Percentiles rank a stretch among this genome's conserved stretches.
phyloP scores from a whole-genome alignment of 2,797 vertebrate genomes.

The Nannoperca obscura region DNA sequence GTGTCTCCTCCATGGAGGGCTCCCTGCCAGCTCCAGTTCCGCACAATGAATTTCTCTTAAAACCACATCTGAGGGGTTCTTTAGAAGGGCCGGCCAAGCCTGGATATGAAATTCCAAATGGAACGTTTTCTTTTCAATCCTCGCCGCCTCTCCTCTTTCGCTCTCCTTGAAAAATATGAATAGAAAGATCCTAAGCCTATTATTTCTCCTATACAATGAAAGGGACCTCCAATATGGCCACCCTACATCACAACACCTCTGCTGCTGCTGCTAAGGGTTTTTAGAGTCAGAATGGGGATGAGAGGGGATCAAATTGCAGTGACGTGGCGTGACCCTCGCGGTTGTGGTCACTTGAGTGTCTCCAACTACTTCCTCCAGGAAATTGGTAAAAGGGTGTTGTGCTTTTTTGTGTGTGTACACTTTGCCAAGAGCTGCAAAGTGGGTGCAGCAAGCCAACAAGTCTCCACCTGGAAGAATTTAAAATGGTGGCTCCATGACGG shows the following conservation, averaged over 20 bases:
- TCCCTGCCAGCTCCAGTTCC: slow-evolving; percentile 84
- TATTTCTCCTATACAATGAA: slow-evolving; percentile 84
- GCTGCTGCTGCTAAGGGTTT: slow-evolving; percentile 47
- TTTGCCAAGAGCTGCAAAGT: slow-evolving; percentile 38
- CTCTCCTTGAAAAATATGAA: slow-evolving; percentile 82
- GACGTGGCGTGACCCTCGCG: slow-evolving; percentile 46
- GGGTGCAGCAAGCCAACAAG: slow-evolving; percentile 39
- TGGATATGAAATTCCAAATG: slow-evolving; percentile 85
- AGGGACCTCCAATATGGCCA: slow-evolving; percentile 76
- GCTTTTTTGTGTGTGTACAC: slow-evolving; percentile 36
- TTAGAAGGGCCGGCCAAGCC: slow-evolving; percentile 81
- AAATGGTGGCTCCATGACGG: slow-evolving; percentile 22
- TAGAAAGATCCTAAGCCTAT: slow-evolving; percentile 85
- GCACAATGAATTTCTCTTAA: slow-evolving; percentile 87
- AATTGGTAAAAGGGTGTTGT: slow-evolving; percentile 50
- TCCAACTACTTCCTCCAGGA: slow-evolving; percentile 58
- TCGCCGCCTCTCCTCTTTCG: slow-evolving; percentile 71
- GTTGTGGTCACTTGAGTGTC: slow-evolving; percentile 68
- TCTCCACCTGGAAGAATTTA: slow-evolving; percentile 60
- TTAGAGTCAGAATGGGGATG: slow-evolving; percentile 37
- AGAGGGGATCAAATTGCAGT: slow-evolving; percentile 52
- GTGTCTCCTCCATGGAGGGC: slow-evolving; percentile 75
- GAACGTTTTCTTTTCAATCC: slow-evolving; percentile 85
- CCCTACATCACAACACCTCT: slow-evolving; percentile 52
- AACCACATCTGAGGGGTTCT: slow-evolving; percentile 87